These are phyloP conservation scores for Sciurus carolinensis DNA, from an alignment of 2,797 vertebrate genomes.

Conservation along the genomic window DNA sequence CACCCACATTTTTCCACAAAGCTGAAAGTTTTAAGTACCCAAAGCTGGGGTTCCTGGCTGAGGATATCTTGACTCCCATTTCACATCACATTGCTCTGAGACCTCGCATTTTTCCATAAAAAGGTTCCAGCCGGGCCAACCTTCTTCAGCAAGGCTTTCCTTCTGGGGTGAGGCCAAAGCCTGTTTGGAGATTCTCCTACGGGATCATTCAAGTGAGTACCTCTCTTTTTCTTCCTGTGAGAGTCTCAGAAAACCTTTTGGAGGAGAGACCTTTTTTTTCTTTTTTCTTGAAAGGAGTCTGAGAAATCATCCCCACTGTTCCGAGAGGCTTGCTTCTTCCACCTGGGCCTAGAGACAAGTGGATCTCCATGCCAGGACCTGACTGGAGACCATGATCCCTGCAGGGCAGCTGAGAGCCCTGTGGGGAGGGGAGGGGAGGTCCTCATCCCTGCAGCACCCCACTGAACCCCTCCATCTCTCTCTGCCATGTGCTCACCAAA, in stretches of 20 bases:
- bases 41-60: not conserved
- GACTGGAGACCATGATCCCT: not conserved
- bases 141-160: not conserved
- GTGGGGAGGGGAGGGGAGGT: accelerated
- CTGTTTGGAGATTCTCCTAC: conserved; percentile 7
- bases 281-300: not conserved
- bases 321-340: not conserved
- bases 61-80: not conserved
- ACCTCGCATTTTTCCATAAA: not conserved
- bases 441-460: not conserved
- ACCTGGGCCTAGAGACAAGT: not conserved
- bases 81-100: not conserved
- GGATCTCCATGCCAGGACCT: not conserved
- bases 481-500: not conserved
- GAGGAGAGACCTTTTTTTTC: not conserved
- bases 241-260: not conserved
- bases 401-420: not conserved
- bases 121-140: not conserved
- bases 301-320: not conserved
- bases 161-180: not conserved
- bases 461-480: conserved; percentile 23
- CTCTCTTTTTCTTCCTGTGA: not conserved
- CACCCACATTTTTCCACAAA: not conserved
- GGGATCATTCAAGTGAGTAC: not conserved
- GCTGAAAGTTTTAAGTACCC: not conserved